These are phyloP conservation scores for Tragelaphus scriptus DNA, from an alignment of 2,113 vertebrate species.

Conservation along the genomic window DNA sequence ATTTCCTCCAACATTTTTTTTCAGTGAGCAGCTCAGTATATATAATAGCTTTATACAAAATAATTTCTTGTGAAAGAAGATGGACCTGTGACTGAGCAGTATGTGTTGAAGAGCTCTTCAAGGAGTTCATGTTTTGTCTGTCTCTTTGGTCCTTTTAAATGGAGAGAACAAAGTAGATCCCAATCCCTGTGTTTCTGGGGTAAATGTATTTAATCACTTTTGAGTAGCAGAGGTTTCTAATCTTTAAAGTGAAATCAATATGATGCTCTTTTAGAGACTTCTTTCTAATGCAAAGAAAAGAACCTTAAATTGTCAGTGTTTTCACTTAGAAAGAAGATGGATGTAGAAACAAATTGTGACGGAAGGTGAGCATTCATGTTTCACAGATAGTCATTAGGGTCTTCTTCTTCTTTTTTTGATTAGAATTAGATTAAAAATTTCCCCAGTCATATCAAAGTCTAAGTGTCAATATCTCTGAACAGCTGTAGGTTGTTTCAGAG, in stretches of 20 bases:
- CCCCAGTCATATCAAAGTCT: background rate
- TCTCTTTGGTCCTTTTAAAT: conserved; percentile 27
- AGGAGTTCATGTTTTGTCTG: background rate
- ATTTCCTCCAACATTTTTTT: background rate
- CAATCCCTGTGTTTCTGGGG: background rate
- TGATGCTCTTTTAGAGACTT: background rate
- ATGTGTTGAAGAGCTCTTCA: background rate
- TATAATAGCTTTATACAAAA: background rate
- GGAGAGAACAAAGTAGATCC: background rate
- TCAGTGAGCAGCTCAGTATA: background rate
- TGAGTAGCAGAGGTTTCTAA: conserved; percentile 20
- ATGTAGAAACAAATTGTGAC: background rate
- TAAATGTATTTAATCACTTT: conserved; percentile 17
- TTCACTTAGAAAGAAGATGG: background rate
- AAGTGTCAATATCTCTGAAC: background rate
- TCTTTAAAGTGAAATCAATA: conserved; percentile 24
- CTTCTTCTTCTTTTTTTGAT: background rate
- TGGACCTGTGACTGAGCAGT: background rate
- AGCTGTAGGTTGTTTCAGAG: background rate
- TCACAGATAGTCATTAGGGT: background rate
- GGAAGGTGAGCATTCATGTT: background rate
- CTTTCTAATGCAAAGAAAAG: conserved; percentile 18
- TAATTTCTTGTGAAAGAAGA: conserved; percentile 28
- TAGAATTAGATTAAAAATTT: background rate
- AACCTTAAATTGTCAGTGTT: background rate